Evolutionary conservation across 2,797 vertebrate genomes (phyloP), one percentile per base, ranked within the genome.

Genomic region (Neosilurus hyrtlii): DNA sequence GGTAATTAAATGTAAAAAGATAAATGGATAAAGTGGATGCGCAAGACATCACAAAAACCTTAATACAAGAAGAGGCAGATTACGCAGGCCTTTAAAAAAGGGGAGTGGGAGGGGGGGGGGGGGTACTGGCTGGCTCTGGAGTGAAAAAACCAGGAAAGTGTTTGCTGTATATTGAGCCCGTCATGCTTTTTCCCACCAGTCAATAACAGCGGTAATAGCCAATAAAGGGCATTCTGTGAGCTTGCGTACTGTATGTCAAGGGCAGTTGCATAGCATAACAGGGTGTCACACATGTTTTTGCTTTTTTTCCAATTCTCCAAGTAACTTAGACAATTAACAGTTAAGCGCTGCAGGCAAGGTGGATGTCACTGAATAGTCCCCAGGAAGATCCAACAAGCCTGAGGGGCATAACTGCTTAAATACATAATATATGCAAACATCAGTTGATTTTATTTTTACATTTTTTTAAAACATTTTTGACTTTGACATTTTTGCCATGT

Each of bases 21-120:
- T 75, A 43, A 66, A 76, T 67, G 72, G 24, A 67, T 75, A 54
- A 76, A 76, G 20, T 70, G 80, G 68, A 71, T 71, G 49, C 2
- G 4, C 35, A 62, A 24, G 20, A 37, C 67, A 43, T 70, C 67
- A 61, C 79, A 71, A n/a, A 74, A 74, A 74, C 10, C 52, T 57
- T 56, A 73, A 73, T 52, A 74, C 15, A 73, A 56, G 24, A 56
- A 56, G 52, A 56, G 14, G 12, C 37, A 62, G 66, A 70, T 80
- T 56, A 57, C 14, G 16, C 14, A 70, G 14, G 43, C 70, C 22
- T 72, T 43, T 10, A 43, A 10, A 37, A 22, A 37, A 16, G 37
- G 18, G 18, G 18, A 35, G 37, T 6, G 37, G 37, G 37, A n/a
- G n/a, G 37, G 37, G 37, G 6, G 37, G 37, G 6, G 2, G 37